A percentile compares a stretch with the other conserved stretches of the same genome.
Evolutionary conservation across 2,888 invertebrate species (phyloP).

Genomic region (Hemicrepidius hirtus): DNA sequence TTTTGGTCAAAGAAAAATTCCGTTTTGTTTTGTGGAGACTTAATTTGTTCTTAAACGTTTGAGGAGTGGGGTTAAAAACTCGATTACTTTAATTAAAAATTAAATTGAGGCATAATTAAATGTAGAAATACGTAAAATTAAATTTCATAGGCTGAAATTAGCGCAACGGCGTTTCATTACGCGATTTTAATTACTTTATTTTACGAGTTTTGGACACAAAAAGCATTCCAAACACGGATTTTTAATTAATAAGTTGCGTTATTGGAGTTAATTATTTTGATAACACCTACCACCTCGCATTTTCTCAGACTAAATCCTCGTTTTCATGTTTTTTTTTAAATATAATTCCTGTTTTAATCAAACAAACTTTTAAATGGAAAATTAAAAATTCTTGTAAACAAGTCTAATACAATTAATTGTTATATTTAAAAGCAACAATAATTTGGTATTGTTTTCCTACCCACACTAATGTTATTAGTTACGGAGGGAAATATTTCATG

Average conservation of each 20-base stretch:
- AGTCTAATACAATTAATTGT: background rate
- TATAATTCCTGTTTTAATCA: background rate
- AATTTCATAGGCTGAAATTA: constrained; percentile 47
- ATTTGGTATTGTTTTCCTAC: too few species aligned
- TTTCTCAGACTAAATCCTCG: too few species aligned
- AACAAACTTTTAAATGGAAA: constrained; percentile 3
- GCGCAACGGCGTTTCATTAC: constrained; percentile 45
- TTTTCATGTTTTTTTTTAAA: background rate
- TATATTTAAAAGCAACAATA: background rate
- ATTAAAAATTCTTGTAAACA: constrained; percentile 14
- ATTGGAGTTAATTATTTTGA: constrained; percentile 42
- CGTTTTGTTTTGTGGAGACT: constrained; percentile 10
- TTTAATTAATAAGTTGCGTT: constrained; percentile 49
- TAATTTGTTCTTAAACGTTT: constrained; percentile 15
- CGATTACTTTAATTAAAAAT: constrained; percentile 46
- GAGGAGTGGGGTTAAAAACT: constrained; percentile 27
- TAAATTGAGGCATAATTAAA: constrained; percentile 43
- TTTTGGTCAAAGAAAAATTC: background rate
- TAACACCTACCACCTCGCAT: constrained; percentile 22
- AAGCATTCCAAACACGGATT: constrained; percentile 42
- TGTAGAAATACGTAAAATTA: constrained; percentile 41
- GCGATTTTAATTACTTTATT: constrained; percentile 50
- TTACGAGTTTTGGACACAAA: constrained; percentile 42
- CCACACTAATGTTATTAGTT: too few species aligned
- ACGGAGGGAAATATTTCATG: too few species aligned